Evolutionary conservation across 2,888 invertebrate genomes (phyloP).

Genomic region (Rhagonycha lutea): DNA sequence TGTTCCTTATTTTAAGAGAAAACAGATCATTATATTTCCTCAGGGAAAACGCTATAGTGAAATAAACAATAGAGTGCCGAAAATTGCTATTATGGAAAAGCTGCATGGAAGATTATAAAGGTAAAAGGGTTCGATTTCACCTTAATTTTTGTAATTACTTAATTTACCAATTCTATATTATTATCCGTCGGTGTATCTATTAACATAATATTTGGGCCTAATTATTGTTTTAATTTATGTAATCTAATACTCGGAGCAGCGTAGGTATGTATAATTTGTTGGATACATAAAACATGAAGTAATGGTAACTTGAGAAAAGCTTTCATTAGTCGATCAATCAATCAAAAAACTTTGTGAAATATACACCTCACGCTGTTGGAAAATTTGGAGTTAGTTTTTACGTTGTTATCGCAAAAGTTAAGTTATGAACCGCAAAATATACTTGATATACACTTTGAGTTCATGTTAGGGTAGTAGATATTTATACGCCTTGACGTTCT

Average conservation of each 20-base stretch:
- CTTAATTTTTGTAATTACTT: too few relatives aligned
- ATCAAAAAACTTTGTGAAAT: not conserved
- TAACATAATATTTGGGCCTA: not conserved
- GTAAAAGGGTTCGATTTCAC: not conserved
- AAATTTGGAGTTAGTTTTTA: not conserved
- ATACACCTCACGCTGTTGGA: not conserved
- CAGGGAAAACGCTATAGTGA: not conserved
- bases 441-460: slow-evolving; percentile 2
- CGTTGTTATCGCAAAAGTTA: not conserved
- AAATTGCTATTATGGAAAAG: not conserved
- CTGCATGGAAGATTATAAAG: too few relatives aligned
- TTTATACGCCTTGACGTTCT: slow-evolving; percentile 19
- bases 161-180: too few relatives aligned
- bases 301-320: not conserved
- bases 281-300: not conserved
- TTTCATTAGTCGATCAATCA: not conserved
- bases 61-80: not conserved
- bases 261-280: not conserved
- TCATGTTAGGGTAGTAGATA: slow-evolving; percentile 7
- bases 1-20: not conserved
- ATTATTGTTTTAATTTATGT: not conserved
- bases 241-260: not conserved
- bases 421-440: not conserved
- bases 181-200: not conserved
- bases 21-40: not conserved